These are phyloP conservation scores for Cisticola juncidis DNA, from an alignment of 2,113 vertebrate species.

Conservation along the genomic window DNA sequence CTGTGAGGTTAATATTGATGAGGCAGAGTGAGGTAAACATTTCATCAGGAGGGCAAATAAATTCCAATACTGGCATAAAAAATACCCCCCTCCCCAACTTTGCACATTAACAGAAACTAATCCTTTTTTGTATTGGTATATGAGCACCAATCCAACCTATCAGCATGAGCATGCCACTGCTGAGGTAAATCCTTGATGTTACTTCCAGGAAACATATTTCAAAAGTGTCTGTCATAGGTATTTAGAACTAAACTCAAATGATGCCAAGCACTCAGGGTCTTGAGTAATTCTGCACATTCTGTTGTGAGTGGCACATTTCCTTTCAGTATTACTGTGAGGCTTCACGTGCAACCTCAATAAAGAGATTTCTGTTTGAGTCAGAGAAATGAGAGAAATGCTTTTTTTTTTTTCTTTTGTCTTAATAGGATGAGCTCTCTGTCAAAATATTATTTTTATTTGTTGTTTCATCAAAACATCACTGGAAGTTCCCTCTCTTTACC, in stretches of 20 bases:
- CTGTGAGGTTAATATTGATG: constrained; percentile 64
- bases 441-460: constrained; percentile 70
- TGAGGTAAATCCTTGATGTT: background rate
- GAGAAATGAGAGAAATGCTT: background rate
- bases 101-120: background rate
- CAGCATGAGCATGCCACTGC: background rate
- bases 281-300: background rate
- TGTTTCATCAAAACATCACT: constrained; percentile 54
- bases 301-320: background rate
- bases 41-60: constrained; percentile 43
- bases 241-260: constrained; percentile 28
- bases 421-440: constrained; percentile 52
- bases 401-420: constrained; percentile 13
- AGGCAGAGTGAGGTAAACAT: constrained; percentile 44
- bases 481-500: constrained; percentile 53
- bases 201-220: background rate
- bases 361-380: constrained; percentile 16
- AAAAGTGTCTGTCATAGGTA: constrained; percentile 7
- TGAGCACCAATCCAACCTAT: background rate
- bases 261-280: background rate
- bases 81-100: background rate
- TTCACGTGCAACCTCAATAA: background rate
- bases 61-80: background rate
- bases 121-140: background rate
- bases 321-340: background rate